Evolutionary conservation across 1,140 invertebrate species (phyloP).

Genomic region (Heterodera carotae): DNA sequence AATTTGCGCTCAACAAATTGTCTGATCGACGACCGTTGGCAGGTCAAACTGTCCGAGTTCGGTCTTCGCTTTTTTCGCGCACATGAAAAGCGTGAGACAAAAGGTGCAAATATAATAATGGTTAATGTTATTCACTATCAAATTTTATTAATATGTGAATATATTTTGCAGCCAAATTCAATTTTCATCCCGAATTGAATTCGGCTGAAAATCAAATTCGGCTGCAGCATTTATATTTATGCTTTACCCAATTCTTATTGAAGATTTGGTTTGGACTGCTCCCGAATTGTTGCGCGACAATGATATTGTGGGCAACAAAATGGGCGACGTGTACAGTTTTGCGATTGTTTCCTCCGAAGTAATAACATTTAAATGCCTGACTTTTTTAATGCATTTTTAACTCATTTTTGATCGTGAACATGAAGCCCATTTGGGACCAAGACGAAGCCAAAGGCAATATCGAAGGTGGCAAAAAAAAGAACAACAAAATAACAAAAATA

Average conservation of each 20-base stretch:
- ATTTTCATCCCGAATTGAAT: too few species aligned
- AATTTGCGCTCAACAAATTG: conserved; percentile 42
- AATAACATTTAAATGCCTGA: conserved; percentile 31
- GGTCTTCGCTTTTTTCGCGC: conserved; percentile 34
- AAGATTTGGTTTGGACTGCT: conserved; percentile 84
- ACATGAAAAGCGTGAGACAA: background rate
- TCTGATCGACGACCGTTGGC: conserved; percentile 53
- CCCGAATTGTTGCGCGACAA: conserved; percentile 75
- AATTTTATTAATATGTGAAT: too few species aligned
- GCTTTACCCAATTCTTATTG: too few species aligned
- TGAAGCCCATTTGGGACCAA: conserved; percentile 70
- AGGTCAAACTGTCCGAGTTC: conserved; percentile 49
- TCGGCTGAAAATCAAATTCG: too few species aligned
- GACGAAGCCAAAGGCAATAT: conserved; percentile 4
- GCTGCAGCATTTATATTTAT: too few species aligned
- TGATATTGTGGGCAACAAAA: conserved; percentile 7
- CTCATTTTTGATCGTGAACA: conserved; percentile 82
- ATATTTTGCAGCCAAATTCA: too few species aligned
- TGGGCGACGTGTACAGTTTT: conserved; percentile 62
- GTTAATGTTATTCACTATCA: too few species aligned
- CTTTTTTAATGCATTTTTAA: conserved; percentile 63
- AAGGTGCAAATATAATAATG: background rate
- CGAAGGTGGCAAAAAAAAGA: background rate
- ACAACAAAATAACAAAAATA: background rate
- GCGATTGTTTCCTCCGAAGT: conserved; percentile 41